Percentiles rank a stretch among this genome's conserved stretches.
Evolutionary conservation across 2,888 invertebrate genomes (phyloP).

Genomic region (Liopterus haemorrhoidalis): DNA sequence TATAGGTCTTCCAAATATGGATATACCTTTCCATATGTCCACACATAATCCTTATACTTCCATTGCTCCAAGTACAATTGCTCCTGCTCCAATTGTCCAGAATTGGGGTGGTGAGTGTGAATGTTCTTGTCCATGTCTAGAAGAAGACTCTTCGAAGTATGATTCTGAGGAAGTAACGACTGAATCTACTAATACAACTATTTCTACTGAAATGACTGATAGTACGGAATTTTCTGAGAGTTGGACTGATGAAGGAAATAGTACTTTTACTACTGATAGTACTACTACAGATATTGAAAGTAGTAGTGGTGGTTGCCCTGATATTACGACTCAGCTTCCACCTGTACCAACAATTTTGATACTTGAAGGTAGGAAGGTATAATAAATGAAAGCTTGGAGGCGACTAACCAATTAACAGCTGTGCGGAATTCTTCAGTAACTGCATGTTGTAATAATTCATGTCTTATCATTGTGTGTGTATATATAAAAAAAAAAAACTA

Average conservation of each 20-base stretch:
- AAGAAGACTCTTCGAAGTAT: slow-evolving; percentile 43
- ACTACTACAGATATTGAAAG: slow-evolving; percentile 30
- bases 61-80: slow-evolving; percentile 20
- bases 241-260: slow-evolving; percentile 21
- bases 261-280: slow-evolving; percentile 30
- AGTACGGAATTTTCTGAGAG: slow-evolving; percentile 20
- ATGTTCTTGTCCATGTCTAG: slow-evolving; percentile 67
- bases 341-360: slow-evolving; percentile 71
- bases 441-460: slow-evolving; percentile 1
- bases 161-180: too few species aligned
- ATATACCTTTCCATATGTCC: slow-evolving; percentile 23
- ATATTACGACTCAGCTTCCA: slow-evolving; percentile 50
- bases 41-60: slow-evolving; percentile 4
- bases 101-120: slow-evolving; percentile 64
- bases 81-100: slow-evolving; percentile 31
- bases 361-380: slow-evolving; percentile 65
- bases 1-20: slow-evolving; percentile 40
- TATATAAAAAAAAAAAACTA: too few species aligned
- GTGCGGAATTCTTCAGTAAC: slow-evolving; percentile 24
- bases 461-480: too few species aligned
- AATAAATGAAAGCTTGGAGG: slow-evolving; percentile 30
- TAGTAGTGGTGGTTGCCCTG: slow-evolving; percentile 40
- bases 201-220: slow-evolving; percentile 31
- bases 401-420: slow-evolving; percentile 30
- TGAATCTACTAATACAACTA: slow-evolving; percentile 33